Percentiles rank a stretch among this genome's conserved stretches.
Evolutionary conservation across 2,888 invertebrate species (phyloP).

Genomic region (Holacanthella duospinosa): DNA sequence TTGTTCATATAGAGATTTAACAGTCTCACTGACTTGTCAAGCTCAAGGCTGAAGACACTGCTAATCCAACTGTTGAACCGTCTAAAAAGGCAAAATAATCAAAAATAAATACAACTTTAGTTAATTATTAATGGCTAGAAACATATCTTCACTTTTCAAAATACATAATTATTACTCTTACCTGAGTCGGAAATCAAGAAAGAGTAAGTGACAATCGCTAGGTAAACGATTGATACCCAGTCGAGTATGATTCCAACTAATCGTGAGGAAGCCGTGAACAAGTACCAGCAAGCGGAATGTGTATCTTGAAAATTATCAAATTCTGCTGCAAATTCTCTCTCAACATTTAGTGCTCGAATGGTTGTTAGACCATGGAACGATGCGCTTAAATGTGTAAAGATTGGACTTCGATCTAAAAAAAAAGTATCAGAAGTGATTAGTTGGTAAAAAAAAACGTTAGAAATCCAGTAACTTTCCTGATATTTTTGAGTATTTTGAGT

Average conservation of each 20-base stretch:
- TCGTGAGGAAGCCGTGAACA: slow-evolving; percentile 76
- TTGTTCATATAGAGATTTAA: neutral
- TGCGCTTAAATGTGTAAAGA: slow-evolving; percentile 86
- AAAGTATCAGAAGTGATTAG: no score
- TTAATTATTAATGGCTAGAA: no score
- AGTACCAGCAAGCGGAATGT: slow-evolving; percentile 59
- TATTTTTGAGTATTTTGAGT: neutral
- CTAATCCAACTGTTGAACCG: slow-evolving; percentile 23
- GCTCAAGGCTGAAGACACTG: slow-evolving; percentile 23
- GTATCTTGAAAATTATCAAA: slow-evolving; percentile 52
- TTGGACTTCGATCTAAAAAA: slow-evolving; percentile 73
- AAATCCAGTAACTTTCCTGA: slow-evolving; percentile 5
- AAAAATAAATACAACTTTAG: neutral
- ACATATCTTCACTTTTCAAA: no score
- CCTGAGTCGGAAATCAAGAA: neutral
- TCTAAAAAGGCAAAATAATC: neutral
- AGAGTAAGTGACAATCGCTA: slow-evolving; percentile 54
- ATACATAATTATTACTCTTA: slow-evolving; percentile 2
- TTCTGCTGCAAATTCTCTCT: slow-evolving; percentile 62
- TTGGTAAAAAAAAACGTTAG: neutral
- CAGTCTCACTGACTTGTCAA: slow-evolving; percentile 1
- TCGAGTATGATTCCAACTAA: slow-evolving; percentile 77
- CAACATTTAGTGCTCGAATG: slow-evolving; percentile 77
- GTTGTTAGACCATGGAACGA: slow-evolving; percentile 82
- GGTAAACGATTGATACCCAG: slow-evolving; percentile 67